A percentile compares a stretch with the other conserved stretches of the same genome.
Evolutionary conservation across 2,113 vertebrate species (phyloP).

Genomic region (Notarius quadriscutis): DNA sequence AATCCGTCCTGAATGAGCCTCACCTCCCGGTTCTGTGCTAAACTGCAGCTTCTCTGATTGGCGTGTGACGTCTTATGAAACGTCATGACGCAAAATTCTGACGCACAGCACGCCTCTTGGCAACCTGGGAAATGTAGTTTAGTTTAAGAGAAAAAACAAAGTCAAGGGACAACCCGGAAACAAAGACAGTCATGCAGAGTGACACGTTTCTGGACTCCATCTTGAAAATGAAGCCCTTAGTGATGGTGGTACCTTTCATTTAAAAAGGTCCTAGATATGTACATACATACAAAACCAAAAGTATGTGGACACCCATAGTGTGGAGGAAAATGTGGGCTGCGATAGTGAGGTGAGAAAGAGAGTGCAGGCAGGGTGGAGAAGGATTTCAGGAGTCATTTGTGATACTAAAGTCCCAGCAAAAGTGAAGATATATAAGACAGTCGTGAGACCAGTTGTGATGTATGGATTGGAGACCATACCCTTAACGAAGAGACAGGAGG

Average conservation of each 20-base stretch:
- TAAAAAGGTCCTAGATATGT: background rate
- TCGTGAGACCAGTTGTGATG: too few species aligned
- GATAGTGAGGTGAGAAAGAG: too few species aligned
- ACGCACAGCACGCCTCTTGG: background rate
- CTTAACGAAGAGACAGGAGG: too few species aligned
- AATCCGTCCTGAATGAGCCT: background rate
- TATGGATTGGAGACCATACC: too few species aligned
- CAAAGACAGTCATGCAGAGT: background rate
- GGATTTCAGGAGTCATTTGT: too few species aligned
- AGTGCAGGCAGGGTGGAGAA: too few species aligned
- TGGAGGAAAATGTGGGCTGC: too few species aligned
- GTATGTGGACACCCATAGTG: background rate
- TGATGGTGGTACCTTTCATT: too few species aligned
- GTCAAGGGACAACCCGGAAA: background rate
- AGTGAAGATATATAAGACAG: too few species aligned
- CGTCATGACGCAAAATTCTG: conserved; percentile 26
- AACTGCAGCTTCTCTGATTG: conserved; percentile 45
- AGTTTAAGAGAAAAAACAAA: conserved; percentile 13
- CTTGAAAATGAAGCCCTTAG: background rate
- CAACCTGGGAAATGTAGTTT: conserved; percentile 41
- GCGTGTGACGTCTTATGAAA: conserved; percentile 32
- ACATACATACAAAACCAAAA: background rate
- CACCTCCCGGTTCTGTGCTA: conserved; percentile 57
- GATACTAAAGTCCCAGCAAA: too few species aligned
- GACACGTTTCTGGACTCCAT: background rate